Percentiles rank a stretch among this genome's conserved stretches.
These are phyloP conservation scores for Babylonia areolata DNA, from an alignment of 1,140 invertebrate genomes.

Conservation along the genomic window DNA sequence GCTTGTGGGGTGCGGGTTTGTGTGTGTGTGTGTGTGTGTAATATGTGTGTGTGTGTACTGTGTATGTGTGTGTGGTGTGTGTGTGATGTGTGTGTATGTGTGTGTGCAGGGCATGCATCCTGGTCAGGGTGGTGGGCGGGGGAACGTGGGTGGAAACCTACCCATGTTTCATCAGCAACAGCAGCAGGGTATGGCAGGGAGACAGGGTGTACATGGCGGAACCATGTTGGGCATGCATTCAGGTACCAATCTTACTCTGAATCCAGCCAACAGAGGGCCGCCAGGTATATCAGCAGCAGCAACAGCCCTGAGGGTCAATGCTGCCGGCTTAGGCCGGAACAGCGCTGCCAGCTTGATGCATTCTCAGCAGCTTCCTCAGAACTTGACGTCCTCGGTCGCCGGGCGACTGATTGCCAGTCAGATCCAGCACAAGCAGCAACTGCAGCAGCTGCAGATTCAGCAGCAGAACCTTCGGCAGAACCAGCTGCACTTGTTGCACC, in stretches of 20 bases:
- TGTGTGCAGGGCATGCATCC: neutral
- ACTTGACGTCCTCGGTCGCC: neutral
- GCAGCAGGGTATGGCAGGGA: neutral
- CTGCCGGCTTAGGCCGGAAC: neutral
- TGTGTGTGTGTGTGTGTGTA: neutral
- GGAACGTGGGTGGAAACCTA: neutral
- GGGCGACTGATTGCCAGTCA: neutral
- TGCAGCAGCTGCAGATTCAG: neutral
- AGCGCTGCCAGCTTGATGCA: neutral
- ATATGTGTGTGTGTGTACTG: neutral
- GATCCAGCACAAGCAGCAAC: neutral
- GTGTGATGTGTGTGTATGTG: neutral
- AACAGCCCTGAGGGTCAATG: no score
- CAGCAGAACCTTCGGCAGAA: constrained; percentile 13
- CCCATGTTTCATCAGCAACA: neutral
- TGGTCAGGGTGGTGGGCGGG: neutral
- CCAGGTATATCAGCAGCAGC: neutral
- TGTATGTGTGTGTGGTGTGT: neutral
- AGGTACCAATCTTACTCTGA: neutral
- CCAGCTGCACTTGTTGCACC: constrained; percentile 2
- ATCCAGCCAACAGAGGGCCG: neutral
- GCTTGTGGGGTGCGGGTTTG: no score
- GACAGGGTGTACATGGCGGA: neutral
- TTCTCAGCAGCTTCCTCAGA: neutral
- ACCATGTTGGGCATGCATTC: constrained; percentile 11